phyloP scores from a whole-genome alignment of 2,113 vertebrate species.

The Montifringilla adamsi region DNA sequence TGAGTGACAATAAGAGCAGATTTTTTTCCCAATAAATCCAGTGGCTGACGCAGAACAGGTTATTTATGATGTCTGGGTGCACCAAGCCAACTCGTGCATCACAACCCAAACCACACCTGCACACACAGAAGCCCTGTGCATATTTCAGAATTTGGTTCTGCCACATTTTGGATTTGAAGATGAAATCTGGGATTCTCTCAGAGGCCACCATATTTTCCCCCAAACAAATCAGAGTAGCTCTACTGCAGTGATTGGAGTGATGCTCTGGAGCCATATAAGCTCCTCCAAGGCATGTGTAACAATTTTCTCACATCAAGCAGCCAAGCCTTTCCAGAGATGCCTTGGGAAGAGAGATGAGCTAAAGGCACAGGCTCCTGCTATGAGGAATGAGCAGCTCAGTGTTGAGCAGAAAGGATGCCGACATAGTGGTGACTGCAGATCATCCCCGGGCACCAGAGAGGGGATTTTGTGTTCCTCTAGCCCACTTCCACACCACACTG shows the following conservation, averaged over 20 bases:
- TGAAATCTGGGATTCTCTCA: background rate
- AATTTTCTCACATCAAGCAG: background rate
- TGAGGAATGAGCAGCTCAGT: background rate
- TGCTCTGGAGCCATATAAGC: background rate
- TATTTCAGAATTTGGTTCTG: background rate
- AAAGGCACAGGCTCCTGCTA: background rate
- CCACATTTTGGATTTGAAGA: background rate
- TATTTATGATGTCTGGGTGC: rapidly evolving
- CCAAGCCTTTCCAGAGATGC: background rate
- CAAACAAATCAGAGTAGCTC: background rate
- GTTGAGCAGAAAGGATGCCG: background rate
- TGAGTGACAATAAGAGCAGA: background rate
- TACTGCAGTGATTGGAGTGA: background rate
- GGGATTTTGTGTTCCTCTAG: background rate
- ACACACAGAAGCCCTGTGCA: background rate
- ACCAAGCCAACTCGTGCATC: background rate
- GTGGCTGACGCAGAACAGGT: background rate
- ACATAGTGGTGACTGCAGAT: background rate
- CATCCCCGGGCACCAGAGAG: background rate
- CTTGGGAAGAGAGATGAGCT: background rate
- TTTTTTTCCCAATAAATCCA: background rate
- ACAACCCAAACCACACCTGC: background rate
- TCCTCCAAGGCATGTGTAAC: background rate
- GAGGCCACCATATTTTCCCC: conserved; percentile 1
- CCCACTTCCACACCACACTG: background rate